Evolutionary conservation across 2,888 invertebrate species (phyloP).

Genomic region (Habroteleia sp.): DNA sequence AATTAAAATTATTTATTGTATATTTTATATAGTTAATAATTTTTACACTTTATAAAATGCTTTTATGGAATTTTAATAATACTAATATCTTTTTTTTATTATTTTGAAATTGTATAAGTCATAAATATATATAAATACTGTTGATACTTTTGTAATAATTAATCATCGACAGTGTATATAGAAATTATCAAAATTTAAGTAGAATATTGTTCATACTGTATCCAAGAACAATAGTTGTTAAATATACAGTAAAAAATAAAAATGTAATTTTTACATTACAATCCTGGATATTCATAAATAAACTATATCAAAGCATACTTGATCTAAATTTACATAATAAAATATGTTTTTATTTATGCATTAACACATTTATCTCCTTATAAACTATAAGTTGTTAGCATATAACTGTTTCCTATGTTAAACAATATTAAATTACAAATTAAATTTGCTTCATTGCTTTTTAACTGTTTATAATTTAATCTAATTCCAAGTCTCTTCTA

Average conservation of each 20-base stretch:
- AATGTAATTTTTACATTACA: no score
- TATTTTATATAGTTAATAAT: no score
- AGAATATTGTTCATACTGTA: slow-evolving; percentile 23
- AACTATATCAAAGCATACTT: no score
- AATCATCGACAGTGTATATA: slow-evolving; percentile 17
- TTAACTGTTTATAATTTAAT: no score
- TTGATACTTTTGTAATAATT: slow-evolving; percentile 13
- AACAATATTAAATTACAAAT: no score
- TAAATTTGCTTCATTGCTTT: not conserved
- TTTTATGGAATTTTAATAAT: not conserved
- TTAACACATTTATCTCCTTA: no score
- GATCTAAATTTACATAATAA: no score
- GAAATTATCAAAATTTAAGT: not conserved
- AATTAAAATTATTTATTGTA: no score
- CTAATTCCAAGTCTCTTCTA: not conserved
- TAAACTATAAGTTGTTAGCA: no score
- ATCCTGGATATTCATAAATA: no score
- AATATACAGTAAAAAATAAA: slow-evolving; percentile 2
- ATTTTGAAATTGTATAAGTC: not conserved
- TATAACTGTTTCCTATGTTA: no score
- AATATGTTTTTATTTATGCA: no score
- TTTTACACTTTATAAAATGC: not conserved
- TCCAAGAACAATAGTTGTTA: slow-evolving; percentile 1
- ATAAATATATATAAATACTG: slow-evolving; percentile 6
- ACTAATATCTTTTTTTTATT: not conserved